Base-by-base conservation (phyloP, 2,888 invertebrate species). In the Ypsolopha sequella region DNA sequence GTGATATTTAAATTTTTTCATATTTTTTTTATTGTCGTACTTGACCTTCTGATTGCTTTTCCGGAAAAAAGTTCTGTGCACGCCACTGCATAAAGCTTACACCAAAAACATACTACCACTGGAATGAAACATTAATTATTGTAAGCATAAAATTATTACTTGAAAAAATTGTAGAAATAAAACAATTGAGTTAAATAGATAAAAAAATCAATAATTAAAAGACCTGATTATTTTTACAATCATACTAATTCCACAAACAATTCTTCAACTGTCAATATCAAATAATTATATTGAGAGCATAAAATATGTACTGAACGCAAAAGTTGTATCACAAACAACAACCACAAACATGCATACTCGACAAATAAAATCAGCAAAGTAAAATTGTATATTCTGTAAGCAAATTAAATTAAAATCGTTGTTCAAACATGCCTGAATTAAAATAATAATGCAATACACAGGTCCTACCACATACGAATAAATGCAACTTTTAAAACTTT, bases 71-170 rank as follows among this genome's bases (percentile, higher is more conserved):
- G n/a, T n/a, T n/a, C n/a, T n/a, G n/a, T n/a, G n/a, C n/a, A n/a
- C n/a, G n/a, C n/a, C n/a, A n/a, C n/a, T n/a, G n/a, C n/a, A n/a
- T 80, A 80, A 80, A 80, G 76, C 80, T 82, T 78, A 80, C 61
- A 72, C 70, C 76, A 70, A 55, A 45, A 58, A 72, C 72, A 75
- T 66, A 62, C 76, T 78, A 79, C 75, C 73, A 79, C 76, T 86
- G 85, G 85, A 86, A 86, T 86, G 85, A 79, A 74, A 78, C 69
- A 73, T 76, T 62, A 65, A 73, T 76, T 62, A 65, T 9, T 66
- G 57, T 66, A 76, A 73, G 77, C 75, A 77, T 76, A 73, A 70
- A 62, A 74, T 68, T 70, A 73, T 60, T 66, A 64, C 39, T 14
- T 33, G 24, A 39, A 35, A 39, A 41, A 33, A 41, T 41, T 41